Percentiles rank a stretch among this genome's conserved stretches.
Evolutionary conservation across 2,888 invertebrate species (phyloP).

Genomic region (Caenorhabditis sp.): DNA sequence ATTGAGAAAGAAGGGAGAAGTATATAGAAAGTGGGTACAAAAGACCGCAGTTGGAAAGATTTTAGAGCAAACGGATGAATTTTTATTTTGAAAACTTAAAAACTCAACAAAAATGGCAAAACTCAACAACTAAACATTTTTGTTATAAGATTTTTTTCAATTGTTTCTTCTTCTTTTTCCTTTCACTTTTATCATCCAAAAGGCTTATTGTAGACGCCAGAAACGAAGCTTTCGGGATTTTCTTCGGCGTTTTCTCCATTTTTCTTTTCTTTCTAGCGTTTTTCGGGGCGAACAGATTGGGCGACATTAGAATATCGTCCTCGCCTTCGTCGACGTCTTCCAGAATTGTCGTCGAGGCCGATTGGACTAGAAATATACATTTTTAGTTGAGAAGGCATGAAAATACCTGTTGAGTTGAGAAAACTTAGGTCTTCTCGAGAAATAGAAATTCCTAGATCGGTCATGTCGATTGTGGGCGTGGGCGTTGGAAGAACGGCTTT

Average conservation of each 20-base stretch:
- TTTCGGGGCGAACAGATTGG: slow-evolving; percentile 14
- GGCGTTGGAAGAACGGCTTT: background rate
- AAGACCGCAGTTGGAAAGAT: too few species aligned
- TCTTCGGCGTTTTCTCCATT: background rate
- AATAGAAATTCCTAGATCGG: slow-evolving; percentile 35
- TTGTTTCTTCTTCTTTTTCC: slow-evolving; percentile 4
- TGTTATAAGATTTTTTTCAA: too few species aligned
- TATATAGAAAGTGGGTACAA: too few species aligned
- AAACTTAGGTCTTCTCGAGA: slow-evolving; percentile 22
- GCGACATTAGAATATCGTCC: slow-evolving; percentile 13
- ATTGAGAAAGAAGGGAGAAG: too few species aligned
- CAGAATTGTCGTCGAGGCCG: background rate
- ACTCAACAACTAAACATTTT: too few species aligned
- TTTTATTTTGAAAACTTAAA: too few species aligned
- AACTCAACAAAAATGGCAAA: too few species aligned
- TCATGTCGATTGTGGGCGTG: slow-evolving; percentile 9
- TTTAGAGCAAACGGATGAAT: too few species aligned
- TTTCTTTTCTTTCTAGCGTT: too few species aligned
- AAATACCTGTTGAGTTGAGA: slow-evolving; percentile 12
- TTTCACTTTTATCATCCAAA: background rate
- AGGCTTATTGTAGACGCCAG: slow-evolving; percentile 18
- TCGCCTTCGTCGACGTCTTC: background rate
- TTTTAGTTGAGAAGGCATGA: background rate
- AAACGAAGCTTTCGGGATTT: slow-evolving; percentile 4
- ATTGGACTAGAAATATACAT: slow-evolving; percentile 1